Evolutionary conservation across 2,113 vertebrate species (phyloP).

Genomic region (Antennarius striatus): DNA sequence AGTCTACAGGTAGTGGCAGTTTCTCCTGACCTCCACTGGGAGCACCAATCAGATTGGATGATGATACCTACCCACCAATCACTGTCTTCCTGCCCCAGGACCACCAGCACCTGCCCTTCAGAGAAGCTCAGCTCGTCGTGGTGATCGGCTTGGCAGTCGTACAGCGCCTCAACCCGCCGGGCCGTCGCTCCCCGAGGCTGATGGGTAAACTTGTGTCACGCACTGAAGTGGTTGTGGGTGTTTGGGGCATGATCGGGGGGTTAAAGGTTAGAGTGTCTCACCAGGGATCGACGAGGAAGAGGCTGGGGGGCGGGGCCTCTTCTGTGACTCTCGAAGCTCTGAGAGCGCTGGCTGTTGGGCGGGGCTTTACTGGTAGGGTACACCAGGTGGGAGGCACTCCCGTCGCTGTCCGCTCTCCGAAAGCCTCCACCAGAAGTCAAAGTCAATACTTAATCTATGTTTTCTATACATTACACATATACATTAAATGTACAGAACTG

Average conservation of each 20-base stretch:
- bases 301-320: conserved; percentile 62
- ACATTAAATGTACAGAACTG: too few species aligned
- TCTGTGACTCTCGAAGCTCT: conserved; percentile 59
- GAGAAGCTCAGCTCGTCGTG: conserved; percentile 71
- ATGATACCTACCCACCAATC: conserved; percentile 71
- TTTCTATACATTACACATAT: too few species aligned
- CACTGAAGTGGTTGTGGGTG: not conserved
- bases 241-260: not conserved
- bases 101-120: conserved; percentile 69
- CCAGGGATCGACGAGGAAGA: conserved; percentile 67
- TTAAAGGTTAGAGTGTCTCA: conserved; percentile 27
- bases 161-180: conserved; percentile 60
- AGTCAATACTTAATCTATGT: too few species aligned
- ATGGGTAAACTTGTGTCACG: not conserved
- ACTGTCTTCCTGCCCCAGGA: conserved; percentile 60
- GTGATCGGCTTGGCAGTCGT: conserved; percentile 71
- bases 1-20: not conserved
- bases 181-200: conserved; percentile 51
- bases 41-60: conserved; percentile 11
- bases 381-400: conserved; percentile 39
- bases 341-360: conserved; percentile 51
- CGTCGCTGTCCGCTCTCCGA: conserved; percentile 61
- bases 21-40: not conserved
- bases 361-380: conserved; percentile 31
- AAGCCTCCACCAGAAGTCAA: conserved; percentile 37